Percentiles rank a stretch among this genome's conserved stretches.
Conservation (phyloP, 2,888 invertebrate species). For the Pammene fasciana region DNA sequence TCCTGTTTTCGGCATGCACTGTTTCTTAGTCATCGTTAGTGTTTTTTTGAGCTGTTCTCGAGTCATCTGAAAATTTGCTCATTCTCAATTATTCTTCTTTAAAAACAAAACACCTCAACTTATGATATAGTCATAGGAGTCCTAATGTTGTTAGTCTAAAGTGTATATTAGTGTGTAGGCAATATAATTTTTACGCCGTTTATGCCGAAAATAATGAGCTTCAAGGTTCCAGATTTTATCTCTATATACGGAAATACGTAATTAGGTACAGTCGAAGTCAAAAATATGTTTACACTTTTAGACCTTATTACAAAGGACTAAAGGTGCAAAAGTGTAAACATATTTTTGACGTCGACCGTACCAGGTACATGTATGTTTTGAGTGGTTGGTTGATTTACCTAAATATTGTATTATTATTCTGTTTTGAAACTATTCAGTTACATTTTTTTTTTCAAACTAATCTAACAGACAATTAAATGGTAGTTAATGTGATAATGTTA, state of each 20-base stretch:
- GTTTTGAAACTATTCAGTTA: too few species aligned
- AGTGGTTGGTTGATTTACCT: too few species aligned
- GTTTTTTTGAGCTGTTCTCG: constrained; percentile 84
- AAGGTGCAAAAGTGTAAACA: too few species aligned
- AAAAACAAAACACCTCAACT: constrained; percentile 3
- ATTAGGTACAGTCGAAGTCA: background rate
- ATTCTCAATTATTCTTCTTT: constrained; percentile 33
- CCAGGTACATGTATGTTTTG: too few species aligned
- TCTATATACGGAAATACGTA: background rate
- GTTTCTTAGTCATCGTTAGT: constrained; percentile 82
- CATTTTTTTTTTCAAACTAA: too few species aligned
- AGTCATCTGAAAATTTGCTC: constrained; percentile 59
- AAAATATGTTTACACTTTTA: too few species aligned
- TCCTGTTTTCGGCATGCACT: constrained; percentile 84
- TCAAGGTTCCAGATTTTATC: constrained; percentile 7
- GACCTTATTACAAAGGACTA: too few species aligned
- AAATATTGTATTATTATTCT: too few species aligned
- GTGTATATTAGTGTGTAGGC: background rate
- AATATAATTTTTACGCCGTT: background rate
- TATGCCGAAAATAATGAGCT: background rate
- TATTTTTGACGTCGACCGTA: too few species aligned
- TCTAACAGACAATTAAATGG: too few species aligned
- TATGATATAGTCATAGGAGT: background rate
- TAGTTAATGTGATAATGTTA: too few species aligned
- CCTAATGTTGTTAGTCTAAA: background rate